phyloP scores from a whole-genome alignment of 2,888 invertebrate genomes.

The Sphaerophoria rueppellii region DNA sequence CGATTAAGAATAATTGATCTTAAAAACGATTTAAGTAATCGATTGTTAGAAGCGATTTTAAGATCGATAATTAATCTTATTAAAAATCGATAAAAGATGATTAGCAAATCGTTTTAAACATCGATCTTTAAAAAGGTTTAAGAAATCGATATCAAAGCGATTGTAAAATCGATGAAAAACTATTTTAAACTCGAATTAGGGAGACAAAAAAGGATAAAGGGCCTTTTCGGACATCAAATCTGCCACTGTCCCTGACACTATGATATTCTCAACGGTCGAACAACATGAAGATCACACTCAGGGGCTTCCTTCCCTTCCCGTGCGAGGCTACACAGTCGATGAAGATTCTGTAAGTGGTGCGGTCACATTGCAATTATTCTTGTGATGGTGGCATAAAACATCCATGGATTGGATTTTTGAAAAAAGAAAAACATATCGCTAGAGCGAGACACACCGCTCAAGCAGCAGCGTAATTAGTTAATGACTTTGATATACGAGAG shows the following conservation, averaged over 20 bases:
- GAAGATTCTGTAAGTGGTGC: neutral
- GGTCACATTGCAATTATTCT: constrained; percentile 64
- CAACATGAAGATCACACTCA: constrained; percentile 67
- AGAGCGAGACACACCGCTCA: constrained; percentile 25
- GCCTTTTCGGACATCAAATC: no score
- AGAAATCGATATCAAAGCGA: no score
- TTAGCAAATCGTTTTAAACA: no score
- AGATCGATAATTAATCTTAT: no score
- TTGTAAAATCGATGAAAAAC: no score
- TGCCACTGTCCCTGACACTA: constrained; percentile 5
- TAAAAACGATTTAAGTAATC: no score
- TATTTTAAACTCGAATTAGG: no score
- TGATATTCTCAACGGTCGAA: constrained; percentile 48
- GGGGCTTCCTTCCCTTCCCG: neutral
- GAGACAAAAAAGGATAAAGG: no score
- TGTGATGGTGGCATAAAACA: constrained; percentile 72
- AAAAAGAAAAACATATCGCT: constrained; percentile 48
- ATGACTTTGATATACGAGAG: constrained; percentile 75
- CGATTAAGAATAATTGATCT: no score
- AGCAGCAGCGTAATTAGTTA: constrained; percentile 72
- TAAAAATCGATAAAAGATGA: no score
- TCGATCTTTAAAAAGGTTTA: no score
- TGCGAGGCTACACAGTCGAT: neutral
- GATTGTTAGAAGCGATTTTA: no score
- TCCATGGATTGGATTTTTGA: constrained; percentile 71